Percentiles rank a stretch among this genome's conserved stretches.
phyloP scores from a whole-genome alignment of 2,797 vertebrate species.

The Chelon auratus region DNA sequence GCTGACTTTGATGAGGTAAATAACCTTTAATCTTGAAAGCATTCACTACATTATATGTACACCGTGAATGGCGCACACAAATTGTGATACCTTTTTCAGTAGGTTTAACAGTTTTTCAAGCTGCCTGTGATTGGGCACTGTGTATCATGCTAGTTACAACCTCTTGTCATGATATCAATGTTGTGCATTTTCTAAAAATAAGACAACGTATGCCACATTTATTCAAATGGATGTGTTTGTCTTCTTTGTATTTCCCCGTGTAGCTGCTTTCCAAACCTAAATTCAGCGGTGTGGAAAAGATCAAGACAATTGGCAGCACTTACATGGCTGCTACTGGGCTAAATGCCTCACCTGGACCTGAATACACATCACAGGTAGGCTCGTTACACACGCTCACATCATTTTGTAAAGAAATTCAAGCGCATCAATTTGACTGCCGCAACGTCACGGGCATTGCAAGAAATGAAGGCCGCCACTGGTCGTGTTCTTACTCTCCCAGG shows the following conservation, averaged over 20 bases:
- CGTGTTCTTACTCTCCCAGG: slow-evolving; percentile 78
- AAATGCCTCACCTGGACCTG: slow-evolving; percentile 88
- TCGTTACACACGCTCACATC: not conserved
- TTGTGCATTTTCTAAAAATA: not conserved
- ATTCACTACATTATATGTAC: not conserved
- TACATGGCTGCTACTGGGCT: slow-evolving; percentile 98
- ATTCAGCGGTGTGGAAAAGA: slow-evolving; percentile 99
- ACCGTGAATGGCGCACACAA: not conserved
- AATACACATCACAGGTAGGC: slow-evolving; percentile 88
- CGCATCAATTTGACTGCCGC: not conserved
- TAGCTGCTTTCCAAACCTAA: slow-evolving; percentile 97
- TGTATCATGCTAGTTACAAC: not conserved
- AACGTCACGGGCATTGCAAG: not conserved
- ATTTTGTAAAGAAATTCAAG: not conserved
- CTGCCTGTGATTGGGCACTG: slow-evolving; percentile 1
- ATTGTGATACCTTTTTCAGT: not conserved
- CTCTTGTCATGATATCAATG: not conserved
- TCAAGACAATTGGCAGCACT: slow-evolving; percentile 99
- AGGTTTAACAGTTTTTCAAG: not conserved
- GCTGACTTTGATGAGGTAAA: slow-evolving; percentile 98
- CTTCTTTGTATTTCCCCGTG: slow-evolving; percentile 34
- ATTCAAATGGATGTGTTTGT: slow-evolving; percentile 6
- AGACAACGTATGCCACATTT: not conserved
- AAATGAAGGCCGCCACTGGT: not conserved
- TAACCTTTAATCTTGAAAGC: not conserved